Evolutionary conservation across 2,113 vertebrate genomes (phyloP).

Genomic region (Tychaedon coryphoeus): DNA sequence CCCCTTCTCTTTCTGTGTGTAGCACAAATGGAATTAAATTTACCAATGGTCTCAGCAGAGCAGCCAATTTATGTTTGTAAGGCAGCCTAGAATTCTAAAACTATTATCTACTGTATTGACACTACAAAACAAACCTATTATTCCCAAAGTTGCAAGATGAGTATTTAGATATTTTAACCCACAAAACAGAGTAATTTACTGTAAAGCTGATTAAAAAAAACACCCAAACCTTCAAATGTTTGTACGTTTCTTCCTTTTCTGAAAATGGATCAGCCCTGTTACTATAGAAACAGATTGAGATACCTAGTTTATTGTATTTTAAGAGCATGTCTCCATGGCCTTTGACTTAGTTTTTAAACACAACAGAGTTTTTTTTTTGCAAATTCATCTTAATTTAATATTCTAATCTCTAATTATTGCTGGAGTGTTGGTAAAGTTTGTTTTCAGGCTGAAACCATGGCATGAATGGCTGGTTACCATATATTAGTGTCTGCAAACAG

Average conservation of each 20-base stretch:
- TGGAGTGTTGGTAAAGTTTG: neutral
- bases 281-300: conserved; percentile 20
- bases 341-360: conserved; percentile 4
- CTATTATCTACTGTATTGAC: neutral
- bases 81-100: neutral
- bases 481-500: neutral
- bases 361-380: neutral
- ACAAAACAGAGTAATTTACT: neutral
- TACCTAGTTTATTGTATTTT: neutral
- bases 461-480: neutral
- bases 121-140: neutral
- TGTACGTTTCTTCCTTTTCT: conserved; percentile 23
- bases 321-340: neutral
- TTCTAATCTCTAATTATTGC: neutral
- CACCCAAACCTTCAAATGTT: neutral
- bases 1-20: neutral
- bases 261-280: conserved; percentile 1
- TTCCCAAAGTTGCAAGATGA: neutral
- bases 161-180: neutral
- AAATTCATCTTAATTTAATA: neutral
- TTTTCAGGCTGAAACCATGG: neutral
- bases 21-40: conserved; percentile 26
- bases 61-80: neutral
- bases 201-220: neutral
- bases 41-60: neutral